Evolutionary conservation across 2,113 vertebrate genomes (phyloP).

Genomic region (Cebidichthys violaceus): DNA sequence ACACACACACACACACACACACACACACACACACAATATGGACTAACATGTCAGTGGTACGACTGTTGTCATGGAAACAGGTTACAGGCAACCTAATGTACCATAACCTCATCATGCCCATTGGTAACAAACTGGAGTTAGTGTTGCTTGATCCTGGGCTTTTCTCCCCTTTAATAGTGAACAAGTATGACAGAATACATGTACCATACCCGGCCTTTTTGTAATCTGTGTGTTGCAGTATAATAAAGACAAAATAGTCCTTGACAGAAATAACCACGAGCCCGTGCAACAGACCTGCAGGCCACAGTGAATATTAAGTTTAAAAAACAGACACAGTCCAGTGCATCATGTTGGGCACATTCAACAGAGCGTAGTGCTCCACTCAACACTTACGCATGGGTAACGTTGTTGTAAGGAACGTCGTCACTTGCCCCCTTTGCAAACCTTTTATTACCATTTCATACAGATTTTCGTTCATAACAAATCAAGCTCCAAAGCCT

Average conservation of each 20-base stretch:
- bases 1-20: conserved; percentile 40
- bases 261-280: conserved; percentile 37
- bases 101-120: conserved; percentile 45
- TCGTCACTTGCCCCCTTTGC: neutral
- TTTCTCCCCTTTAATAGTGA: neutral
- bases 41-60: conserved; percentile 65
- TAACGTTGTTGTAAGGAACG: neutral
- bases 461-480: neutral
- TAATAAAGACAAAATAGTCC: conserved; percentile 24
- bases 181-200: neutral
- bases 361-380: neutral
- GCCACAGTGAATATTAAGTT: neutral
- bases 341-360: neutral
- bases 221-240: neutral
- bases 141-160: neutral
- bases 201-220: neutral
- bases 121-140: conserved; percentile 35
- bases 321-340: conserved; percentile 4
- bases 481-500: conserved; percentile 1
- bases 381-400: neutral
- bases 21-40: conserved; percentile 54
- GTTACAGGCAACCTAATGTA: conserved; percentile 65
- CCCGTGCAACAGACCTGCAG: conserved; percentile 35
- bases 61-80: conserved; percentile 83
- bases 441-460: conserved; percentile 7